Conservation (phyloP, 1,140 invertebrate species). For the Maconellicoccus hirsutus region DNA sequence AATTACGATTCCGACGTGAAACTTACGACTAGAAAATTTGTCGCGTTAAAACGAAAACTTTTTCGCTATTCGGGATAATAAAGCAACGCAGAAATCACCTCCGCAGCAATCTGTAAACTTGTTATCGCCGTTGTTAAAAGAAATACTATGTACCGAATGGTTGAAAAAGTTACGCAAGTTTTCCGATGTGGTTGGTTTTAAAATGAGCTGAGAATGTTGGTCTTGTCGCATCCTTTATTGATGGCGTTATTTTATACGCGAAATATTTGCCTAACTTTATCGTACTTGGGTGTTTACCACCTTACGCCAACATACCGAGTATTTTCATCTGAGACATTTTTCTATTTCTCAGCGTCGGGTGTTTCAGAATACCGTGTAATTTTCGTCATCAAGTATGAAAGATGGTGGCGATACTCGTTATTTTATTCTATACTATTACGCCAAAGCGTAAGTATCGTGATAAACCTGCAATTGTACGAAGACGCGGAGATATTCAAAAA, state of each 20-base stretch:
- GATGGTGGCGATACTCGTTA: too few species aligned
- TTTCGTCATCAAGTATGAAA: too few species aligned
- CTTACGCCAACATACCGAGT: too few species aligned
- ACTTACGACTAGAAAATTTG: background rate
- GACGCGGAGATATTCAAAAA: too few species aligned
- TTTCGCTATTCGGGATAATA: background rate
- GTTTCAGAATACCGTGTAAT: too few species aligned
- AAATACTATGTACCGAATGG: background rate
- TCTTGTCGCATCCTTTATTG: background rate
- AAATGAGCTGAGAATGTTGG: background rate
- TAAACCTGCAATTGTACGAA: too few species aligned
- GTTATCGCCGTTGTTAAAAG: conserved; percentile 8
- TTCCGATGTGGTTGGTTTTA: background rate
- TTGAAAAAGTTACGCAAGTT: background rate
- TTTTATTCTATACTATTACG: too few species aligned
- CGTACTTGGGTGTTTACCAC: too few species aligned
- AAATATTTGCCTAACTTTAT: background rate
- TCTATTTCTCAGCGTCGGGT: too few species aligned
- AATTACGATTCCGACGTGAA: too few species aligned
- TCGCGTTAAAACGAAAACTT: background rate
- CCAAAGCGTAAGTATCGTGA: too few species aligned
- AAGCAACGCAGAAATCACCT: background rate
- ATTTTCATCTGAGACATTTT: too few species aligned
- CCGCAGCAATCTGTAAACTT: conserved; percentile 7
- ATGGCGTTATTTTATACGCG: background rate